Conservation (phyloP, 1,140 invertebrate species). For the Lepidurus packardi region DNA sequence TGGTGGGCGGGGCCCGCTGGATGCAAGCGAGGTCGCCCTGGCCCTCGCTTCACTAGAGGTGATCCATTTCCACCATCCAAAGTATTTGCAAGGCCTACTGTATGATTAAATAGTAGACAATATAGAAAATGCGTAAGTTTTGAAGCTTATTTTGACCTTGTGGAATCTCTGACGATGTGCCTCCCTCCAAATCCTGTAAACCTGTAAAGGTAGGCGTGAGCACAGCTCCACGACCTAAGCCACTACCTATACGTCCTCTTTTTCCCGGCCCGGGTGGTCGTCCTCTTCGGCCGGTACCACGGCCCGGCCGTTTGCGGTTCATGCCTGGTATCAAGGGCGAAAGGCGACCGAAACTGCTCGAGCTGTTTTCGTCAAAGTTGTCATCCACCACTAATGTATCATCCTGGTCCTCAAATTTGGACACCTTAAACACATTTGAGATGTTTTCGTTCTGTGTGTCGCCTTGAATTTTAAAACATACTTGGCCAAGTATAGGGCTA, state of each 20-base stretch:
- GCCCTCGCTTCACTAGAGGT: slow-evolving; percentile 53
- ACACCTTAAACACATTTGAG: slow-evolving; percentile 7
- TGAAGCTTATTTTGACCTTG: not conserved
- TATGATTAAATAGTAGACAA: slow-evolving; percentile 14
- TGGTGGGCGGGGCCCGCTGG: slow-evolving; percentile 57
- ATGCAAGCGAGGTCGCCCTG: slow-evolving; percentile 65
- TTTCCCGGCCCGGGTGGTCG: slow-evolving; percentile 33
- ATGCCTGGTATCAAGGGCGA: slow-evolving; percentile 31
- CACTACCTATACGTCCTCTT: slow-evolving; percentile 12
- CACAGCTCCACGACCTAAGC: slow-evolving; percentile 28
- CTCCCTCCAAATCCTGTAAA: not conserved
- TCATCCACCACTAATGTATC: not conserved
- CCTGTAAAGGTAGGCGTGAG: not conserved
- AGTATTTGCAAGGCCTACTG: slow-evolving; percentile 12
- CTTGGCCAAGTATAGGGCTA: not conserved
- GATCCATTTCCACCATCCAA: slow-evolving; percentile 17
- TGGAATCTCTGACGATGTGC: not conserved
- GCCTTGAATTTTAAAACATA: not conserved
- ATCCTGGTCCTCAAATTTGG: not conserved
- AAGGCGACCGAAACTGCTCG: slow-evolving; percentile 30
- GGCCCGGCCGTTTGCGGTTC: slow-evolving; percentile 26
- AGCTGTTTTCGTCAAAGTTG: not conserved
- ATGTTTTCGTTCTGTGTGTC: not conserved
- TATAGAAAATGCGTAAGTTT: not conserved
- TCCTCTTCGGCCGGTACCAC: slow-evolving; percentile 30